Base-by-base conservation (phyloP, 2,797 vertebrate genomes). In the Selene dorsalis region DNA sequence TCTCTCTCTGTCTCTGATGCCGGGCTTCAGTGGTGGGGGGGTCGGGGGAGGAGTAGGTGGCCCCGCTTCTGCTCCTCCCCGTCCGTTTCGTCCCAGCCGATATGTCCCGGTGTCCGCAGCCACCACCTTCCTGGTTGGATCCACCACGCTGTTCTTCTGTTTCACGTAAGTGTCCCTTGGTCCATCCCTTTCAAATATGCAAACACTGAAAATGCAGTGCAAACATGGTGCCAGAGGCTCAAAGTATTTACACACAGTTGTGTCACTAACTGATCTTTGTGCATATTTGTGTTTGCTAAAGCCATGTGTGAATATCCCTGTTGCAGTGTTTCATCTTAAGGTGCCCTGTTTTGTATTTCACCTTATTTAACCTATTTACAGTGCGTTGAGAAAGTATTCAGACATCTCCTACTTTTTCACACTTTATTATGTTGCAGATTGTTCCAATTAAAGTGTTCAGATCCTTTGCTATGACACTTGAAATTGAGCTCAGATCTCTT, bases 51-150 rank as follows among this genome's bases (percentile, higher is more conserved):
- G 93, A 85, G 89, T 93, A n/a, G 92, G 92, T 52, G 92, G 86
- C 58, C 89, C 94, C 63, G 93, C 92, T 88, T 94, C 95, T 89
- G 90, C 93, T 86, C 93, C 94, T 85, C 94, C 94, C 87, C 97
- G 95, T 86, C 95, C 95, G 20, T 98, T 99, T 93, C 96, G 96
- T 92, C 97, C 97, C 89, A 98, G 97, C 94, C 97, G 98, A 83
- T 99, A 99, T 73, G 95, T 99, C 83, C 98, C 97, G 0, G 97
- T 98, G 84, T 96, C 97, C 0, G 97, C 98, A 71, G 98, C 98
- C 57, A 96, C 97, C 68, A 88, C 95, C 84, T 98, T 99, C 93
- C 94, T 99, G 76, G 97, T 99, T 65, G 98, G 97, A 91, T 94
- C 97, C 87, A 98, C 97, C 8, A 97, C 96, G 2, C 96, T 99